Evolutionary conservation across 2,888 invertebrate genomes (phyloP).

Genomic region (Drosophila emarginata): DNA sequence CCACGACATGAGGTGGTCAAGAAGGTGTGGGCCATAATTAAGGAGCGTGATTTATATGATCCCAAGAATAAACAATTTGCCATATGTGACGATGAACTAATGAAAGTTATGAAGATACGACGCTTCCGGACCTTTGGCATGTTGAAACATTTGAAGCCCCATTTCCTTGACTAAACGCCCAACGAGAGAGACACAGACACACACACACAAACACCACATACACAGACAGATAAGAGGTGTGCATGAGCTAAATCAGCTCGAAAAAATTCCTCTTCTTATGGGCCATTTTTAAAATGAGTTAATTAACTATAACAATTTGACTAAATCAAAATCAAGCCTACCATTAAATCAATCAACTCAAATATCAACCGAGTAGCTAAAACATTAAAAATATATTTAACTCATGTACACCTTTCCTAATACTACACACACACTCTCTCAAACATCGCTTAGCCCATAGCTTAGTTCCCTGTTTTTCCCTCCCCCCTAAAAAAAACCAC

Average conservation of each 20-base stretch:
- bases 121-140: slow-evolving; percentile 97
- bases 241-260: neutral
- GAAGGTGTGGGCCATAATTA: slow-evolving; percentile 94
- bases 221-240: slow-evolving; percentile 5
- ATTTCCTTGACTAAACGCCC: slow-evolving; percentile 85
- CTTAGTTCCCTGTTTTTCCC: slow-evolving; percentile 28
- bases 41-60: slow-evolving; percentile 94
- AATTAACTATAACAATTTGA: no score
- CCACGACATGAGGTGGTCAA: slow-evolving; percentile 95
- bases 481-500: no score
- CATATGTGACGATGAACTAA: slow-evolving; percentile 94
- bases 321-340: no score
- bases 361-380: neutral
- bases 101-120: slow-evolving; percentile 95
- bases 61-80: slow-evolving; percentile 97
- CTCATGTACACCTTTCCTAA: neutral
- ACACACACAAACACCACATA: slow-evolving; percentile 15
- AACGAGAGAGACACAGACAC: slow-evolving; percentile 38
- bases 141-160: slow-evolving; percentile 97
- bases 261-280: neutral
- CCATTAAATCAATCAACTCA: neutral
- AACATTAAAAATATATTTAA: neutral
- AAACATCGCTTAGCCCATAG: slow-evolving; percentile 47
- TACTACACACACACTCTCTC: slow-evolving; percentile 11
- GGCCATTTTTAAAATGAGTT: no score